Evolutionary conservation across 2,797 vertebrate genomes (phyloP), one percentile per base, ranked within the genome.

Genomic region (Uromys caudimaculatus): DNA sequence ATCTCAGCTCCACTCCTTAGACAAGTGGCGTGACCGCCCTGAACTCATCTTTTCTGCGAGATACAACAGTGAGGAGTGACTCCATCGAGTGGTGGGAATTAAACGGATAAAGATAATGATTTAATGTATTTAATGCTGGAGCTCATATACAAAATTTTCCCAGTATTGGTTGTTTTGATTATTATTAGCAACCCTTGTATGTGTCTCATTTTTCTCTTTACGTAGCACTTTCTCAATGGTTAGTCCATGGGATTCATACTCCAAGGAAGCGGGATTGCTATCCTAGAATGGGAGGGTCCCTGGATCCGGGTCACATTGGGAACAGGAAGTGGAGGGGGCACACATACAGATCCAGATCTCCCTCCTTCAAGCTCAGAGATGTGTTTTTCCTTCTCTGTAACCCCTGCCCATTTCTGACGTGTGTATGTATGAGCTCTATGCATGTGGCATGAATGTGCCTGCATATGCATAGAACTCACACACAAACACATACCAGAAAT

Each of bases 141-240:
- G 10, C 60, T 47, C 35, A 1, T 3, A n/a, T 2, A 4, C 21
- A 75, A 75, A 78, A 3, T 14, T 52, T 64, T 58, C 64, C 96
- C 71, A 50, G 56, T 50, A 82, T 50, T 81, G 5, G 71, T 52
- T 91, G 38, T 56, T 87, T 91, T 90, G 83, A 67, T 52, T 81
- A 76, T 90, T 84, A 62, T 54, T 81, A 90, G 62, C 73, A 84
- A 81, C 2, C 32, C 21, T 60, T 35, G 87, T 75, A 77, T 24
- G 32, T 77, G 77, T 90, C 77, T 60, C 21, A 56, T 41, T 93
- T 90, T 89, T 87, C n/a, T 89, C 44, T 64, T 86, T 50, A 91
- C 32, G 29, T 89, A 93, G 38, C 50, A 78, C 50, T 60, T 93
- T 50, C 10, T 50, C 23, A 69, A 75, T 41, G 69, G 23, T 73